Base-by-base conservation (phyloP, 64 coral and sea anemone genomes). In the Dendronephthya gigantea region DNA sequence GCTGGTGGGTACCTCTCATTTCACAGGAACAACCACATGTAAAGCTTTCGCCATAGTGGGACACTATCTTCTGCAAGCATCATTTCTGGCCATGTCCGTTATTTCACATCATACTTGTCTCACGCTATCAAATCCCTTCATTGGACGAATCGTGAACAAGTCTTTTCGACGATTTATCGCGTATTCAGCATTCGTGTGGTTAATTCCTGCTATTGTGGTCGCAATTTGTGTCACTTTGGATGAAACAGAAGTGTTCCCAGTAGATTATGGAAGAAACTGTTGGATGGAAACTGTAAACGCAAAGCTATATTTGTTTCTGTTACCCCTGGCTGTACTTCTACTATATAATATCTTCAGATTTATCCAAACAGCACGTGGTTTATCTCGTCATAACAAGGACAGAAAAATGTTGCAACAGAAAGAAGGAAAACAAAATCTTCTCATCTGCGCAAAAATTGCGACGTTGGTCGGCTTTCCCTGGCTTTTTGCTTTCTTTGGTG, bases 121-220 rank as follows among this genome's bases (percentile, higher is more conserved):
- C 2, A 33, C 36, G 5, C 36, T 79, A 29, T 79, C 72, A 29
- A 29, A 17, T 12, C 72, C 72, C 36, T 34, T 79, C 15, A 1
- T 29, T 34, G 72, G 15, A 39, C 12, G 30, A 79, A 10, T 36
- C 9, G 25, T 12, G 12, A 30, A 39, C 72, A 36, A 39, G 7
- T 15, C 19, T 35, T 39, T 3, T 7, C 58, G 58, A 5, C 34
- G 15, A 19, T 79, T 79, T 79, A 36, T 79, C 19, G 37, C 34
- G 36, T 79, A 79, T 39, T 79, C 72, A 39, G 72, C 72, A 36
- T 28, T 79, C 32, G 72, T 79, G 32, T 79, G 72, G 72, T 9
- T 79, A 15, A 36, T 10, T 35, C 72, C 72, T 36, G 2, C 29
- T 34, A 16, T 35, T 12, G 34, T 36, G 9, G 36, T 39, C 4